Evolutionary conservation across 2,113 vertebrate genomes (phyloP).

Genomic region (Mystacornis crossleyi): DNA sequence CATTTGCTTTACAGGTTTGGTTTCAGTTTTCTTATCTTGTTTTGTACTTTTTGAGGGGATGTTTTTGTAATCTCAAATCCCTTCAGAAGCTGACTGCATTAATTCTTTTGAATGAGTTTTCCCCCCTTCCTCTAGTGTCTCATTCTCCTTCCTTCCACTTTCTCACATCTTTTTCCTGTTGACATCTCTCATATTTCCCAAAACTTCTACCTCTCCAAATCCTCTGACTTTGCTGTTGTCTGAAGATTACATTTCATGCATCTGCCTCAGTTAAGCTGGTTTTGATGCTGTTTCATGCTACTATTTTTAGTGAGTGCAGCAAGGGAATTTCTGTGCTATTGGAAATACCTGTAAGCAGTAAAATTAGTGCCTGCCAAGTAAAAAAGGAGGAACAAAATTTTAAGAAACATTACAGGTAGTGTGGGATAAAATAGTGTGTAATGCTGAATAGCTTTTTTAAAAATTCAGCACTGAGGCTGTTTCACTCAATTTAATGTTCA

Average conservation of each 20-base stretch:
- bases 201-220: neutral
- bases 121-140: neutral
- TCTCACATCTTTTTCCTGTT: neutral
- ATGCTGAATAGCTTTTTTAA: neutral
- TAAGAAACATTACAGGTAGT: neutral
- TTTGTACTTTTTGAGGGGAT: neutral
- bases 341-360: neutral
- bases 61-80: neutral
- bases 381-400: neutral
- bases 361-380: neutral
- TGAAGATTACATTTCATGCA: neutral
- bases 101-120: neutral
- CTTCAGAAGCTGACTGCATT: neutral
- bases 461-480: neutral
- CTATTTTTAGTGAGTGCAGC: neutral
- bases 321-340: conserved; percentile 1
- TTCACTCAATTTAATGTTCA: neutral
- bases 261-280: neutral
- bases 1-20: neutral
- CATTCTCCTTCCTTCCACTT: neutral
- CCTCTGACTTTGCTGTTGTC: neutral
- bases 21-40: neutral
- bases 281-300: neutral
- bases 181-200: neutral
- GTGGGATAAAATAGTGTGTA: neutral